Percentiles rank a stretch among this genome's conserved stretches.
phyloP scores from a whole-genome alignment of 1,140 invertebrate genomes.

The Cylas formicarius region DNA sequence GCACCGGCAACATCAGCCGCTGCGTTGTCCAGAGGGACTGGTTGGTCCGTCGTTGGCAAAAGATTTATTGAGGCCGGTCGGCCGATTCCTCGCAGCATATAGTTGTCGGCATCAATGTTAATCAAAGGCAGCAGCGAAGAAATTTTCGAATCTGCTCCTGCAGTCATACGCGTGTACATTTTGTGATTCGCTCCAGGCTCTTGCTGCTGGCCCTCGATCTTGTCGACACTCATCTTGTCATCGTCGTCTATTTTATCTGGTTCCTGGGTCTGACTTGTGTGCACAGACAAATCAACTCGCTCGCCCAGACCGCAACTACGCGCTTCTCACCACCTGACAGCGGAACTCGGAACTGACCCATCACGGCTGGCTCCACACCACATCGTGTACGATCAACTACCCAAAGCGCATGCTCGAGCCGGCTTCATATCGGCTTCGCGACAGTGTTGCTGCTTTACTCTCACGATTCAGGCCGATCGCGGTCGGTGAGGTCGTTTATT shows the following conservation, averaged over 20 bases:
- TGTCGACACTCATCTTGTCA: slow-evolving; percentile 34
- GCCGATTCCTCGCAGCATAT: slow-evolving; percentile 49
- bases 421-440: slow-evolving; percentile 9
- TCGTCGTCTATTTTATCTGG: too few species aligned
- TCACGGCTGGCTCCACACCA: slow-evolving; percentile 14
- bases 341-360: slow-evolving; percentile 25
- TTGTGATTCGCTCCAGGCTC: slow-evolving; percentile 21
- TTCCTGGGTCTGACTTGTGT: slow-evolving; percentile 17
- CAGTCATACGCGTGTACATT: slow-evolving; percentile 28
- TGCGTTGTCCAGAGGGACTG: slow-evolving; percentile 32
- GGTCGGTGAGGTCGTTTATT: background rate
- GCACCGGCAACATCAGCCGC: slow-evolving; percentile 9
- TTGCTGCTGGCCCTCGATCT: slow-evolving; percentile 22
- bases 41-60: slow-evolving; percentile 30
- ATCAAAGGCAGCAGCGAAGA: slow-evolving; percentile 27
- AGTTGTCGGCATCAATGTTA: slow-evolving; percentile 54
- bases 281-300: slow-evolving; percentile 12
- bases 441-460: slow-evolving; percentile 12
- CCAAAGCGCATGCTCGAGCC: slow-evolving; percentile 15
- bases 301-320: slow-evolving; percentile 9
- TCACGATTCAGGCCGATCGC: slow-evolving; percentile 13
- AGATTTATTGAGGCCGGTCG: slow-evolving; percentile 28
- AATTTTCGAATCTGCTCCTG: slow-evolving; percentile 21
- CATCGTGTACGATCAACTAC: slow-evolving; percentile 17
- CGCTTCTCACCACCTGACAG: slow-evolving; percentile 21